Base-by-base conservation (phyloP, 2,888 invertebrate genomes). In the Disparrhopalites patrizii region DNA sequence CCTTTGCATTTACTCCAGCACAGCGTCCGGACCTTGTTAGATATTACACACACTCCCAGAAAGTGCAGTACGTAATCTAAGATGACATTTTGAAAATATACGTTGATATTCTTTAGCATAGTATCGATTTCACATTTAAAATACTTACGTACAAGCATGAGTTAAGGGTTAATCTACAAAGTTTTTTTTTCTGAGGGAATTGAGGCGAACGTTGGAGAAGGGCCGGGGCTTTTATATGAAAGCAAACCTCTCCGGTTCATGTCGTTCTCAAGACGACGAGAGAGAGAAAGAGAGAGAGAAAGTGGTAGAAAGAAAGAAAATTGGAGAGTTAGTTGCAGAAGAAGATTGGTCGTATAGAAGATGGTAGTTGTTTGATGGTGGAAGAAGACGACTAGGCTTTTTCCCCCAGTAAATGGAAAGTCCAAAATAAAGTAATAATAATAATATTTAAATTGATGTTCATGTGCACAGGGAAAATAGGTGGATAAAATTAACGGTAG, bases 371-470 rank as follows among this genome's bases (percentile, higher is more conserved):
- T 23, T 20, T n/a, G n/a, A 25, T 23, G 3, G 47, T 47, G 7
- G 15, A 23, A 10, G 43, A 43, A 47, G 23, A 47, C 25, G 47
- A 47, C 15, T 47, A 23, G 3, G n/a, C n/a, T n/a, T n/a, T n/a
- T n/a, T n/a, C n/a, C n/a, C n/a, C n/a, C 10, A n/a, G 47, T 47
- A 47, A 47, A 47, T 47, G 47, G 47, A 25, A n/a, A 47, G 47
- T 47, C 47, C 23, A 20, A 47, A 47, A 47, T 47, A 47, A 47
- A 60, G 60, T 60, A 60, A 51, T 61, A 61, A 31, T 51, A 61
- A n/a, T 61, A 51, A 61, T 51, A 61, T 61, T 61, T 61, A 61
- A 61, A 61, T 61, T 51, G 61, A 61, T 51, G 61, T 51, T 61
- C 61, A 61, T 52, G 61, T 52, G 61, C 61, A 51, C 52, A 51